These are phyloP conservation scores for Drosophila hydei DNA, from an alignment of 1,140 invertebrate genomes.

Conservation along the genomic window DNA sequence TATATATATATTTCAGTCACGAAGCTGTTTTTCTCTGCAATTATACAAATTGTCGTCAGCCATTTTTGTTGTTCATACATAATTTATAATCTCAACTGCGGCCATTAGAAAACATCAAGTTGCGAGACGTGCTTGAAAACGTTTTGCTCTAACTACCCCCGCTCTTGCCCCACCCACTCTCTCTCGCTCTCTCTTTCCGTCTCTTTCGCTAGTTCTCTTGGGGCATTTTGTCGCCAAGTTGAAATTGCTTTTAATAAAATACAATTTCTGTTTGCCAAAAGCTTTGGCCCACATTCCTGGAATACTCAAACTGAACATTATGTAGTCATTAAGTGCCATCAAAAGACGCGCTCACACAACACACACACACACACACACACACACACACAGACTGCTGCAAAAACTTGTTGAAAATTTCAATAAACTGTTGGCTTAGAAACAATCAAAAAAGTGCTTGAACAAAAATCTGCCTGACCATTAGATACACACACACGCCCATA, in stretches of 20 bases:
- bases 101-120: constrained; percentile 56
- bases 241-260: constrained; percentile 78
- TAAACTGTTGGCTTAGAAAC: constrained; percentile 47
- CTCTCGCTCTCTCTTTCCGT: not conserved
- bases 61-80: constrained; percentile 27
- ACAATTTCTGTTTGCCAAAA: constrained; percentile 70
- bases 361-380: constrained; percentile 5
- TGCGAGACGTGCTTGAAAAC: constrained; percentile 58
- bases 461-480: constrained; percentile 65
- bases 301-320: constrained; percentile 63
- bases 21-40: constrained; percentile 26
- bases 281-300: constrained; percentile 48
- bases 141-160: constrained; percentile 11
- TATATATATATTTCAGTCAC: not conserved
- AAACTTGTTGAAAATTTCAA: constrained; percentile 62
- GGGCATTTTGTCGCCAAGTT: constrained; percentile 72
- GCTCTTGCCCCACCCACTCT: constrained; percentile 1
- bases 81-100: constrained; percentile 46
- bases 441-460: constrained; percentile 20
- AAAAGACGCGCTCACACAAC: constrained; percentile 28
- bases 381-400: constrained; percentile 37
- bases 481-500: constrained; percentile 54
- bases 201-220: not conserved
- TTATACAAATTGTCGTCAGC: constrained; percentile 42
- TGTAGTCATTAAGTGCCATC: constrained; percentile 68